Percentiles rank a stretch among this genome's conserved stretches.
Conservation (phyloP, 2,888 invertebrate genomes). For the Dryobotodes eremita region DNA sequence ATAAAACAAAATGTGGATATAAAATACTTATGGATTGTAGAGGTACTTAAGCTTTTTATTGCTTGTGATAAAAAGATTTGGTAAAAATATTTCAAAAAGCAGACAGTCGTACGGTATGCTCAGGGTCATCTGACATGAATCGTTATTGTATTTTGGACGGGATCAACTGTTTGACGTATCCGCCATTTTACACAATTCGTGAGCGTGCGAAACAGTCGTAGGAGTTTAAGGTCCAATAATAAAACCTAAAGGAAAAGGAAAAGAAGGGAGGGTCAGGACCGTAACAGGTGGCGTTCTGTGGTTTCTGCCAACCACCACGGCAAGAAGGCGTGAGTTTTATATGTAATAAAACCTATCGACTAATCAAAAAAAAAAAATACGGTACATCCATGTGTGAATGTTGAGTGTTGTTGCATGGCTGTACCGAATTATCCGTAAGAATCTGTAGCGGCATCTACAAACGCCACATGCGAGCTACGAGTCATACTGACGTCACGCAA, state of each 20-base stretch:
- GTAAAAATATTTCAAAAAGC: background rate
- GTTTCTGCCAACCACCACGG: too few relatives aligned
- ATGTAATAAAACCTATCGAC: background rate
- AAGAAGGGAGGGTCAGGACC: too few relatives aligned
- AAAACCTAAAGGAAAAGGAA: too few relatives aligned
- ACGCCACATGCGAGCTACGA: too few relatives aligned
- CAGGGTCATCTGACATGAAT: background rate
- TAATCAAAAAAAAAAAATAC: background rate
- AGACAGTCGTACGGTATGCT: background rate
- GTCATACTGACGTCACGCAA: too few relatives aligned
- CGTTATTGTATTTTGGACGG: background rate
- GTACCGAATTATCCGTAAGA: background rate
- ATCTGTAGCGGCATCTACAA: too few relatives aligned
- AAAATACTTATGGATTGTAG: conserved; percentile 42
- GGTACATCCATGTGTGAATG: background rate
- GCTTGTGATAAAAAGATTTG: conserved; percentile 1
- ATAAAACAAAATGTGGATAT: conserved; percentile 46
- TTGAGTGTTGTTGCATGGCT: background rate
- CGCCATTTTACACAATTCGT: background rate
- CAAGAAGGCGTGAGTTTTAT: too few relatives aligned
- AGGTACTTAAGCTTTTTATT: conserved; percentile 33
- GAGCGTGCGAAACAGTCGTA: background rate
- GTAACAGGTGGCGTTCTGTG: too few relatives aligned
- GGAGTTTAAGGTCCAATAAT: background rate
- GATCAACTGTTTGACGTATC: background rate